Percentiles rank a stretch among this genome's conserved stretches.
These are phyloP conservation scores for Agapornis roseicollis DNA, from an alignment of 2,113 vertebrate species.

Conservation along the genomic window DNA sequence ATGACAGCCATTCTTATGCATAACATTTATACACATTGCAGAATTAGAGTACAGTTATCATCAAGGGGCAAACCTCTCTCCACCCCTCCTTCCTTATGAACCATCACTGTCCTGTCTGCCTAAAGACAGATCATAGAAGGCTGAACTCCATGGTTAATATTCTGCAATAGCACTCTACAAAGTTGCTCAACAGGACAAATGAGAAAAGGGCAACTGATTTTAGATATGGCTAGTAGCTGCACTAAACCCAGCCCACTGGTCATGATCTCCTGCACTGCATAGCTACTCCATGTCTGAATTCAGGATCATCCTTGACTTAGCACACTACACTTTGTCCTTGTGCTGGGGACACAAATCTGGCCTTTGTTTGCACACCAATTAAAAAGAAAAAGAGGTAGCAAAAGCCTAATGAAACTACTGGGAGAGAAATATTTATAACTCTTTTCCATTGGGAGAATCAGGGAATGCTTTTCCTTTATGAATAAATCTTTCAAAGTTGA, in stretches of 20 bases:
- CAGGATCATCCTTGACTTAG: not conserved
- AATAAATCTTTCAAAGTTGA: not conserved
- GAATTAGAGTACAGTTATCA: not conserved
- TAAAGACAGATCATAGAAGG: not conserved
- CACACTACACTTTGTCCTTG: not conserved
- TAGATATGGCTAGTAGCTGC: not conserved
- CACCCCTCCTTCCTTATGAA: not conserved
- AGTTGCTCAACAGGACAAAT: accelerated
- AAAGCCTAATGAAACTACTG: not conserved
- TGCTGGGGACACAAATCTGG: not conserved
- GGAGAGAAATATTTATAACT: not conserved
- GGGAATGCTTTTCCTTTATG: not conserved
- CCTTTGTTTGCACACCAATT: not conserved
- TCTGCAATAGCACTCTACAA: not conserved
- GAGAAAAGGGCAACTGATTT: not conserved
- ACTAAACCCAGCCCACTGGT: not conserved
- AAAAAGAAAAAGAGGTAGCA: not conserved
- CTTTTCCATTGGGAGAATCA: not conserved
- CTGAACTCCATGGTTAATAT: not conserved
- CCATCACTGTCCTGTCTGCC: not conserved
- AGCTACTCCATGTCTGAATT: not conserved
- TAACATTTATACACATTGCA: not conserved
- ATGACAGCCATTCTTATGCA: not conserved
- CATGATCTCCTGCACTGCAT: not conserved
- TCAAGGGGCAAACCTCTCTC: not conserved